Evolutionary conservation across 2,888 invertebrate species (phyloP).

Genomic region (Bellardia bayeri): DNA sequence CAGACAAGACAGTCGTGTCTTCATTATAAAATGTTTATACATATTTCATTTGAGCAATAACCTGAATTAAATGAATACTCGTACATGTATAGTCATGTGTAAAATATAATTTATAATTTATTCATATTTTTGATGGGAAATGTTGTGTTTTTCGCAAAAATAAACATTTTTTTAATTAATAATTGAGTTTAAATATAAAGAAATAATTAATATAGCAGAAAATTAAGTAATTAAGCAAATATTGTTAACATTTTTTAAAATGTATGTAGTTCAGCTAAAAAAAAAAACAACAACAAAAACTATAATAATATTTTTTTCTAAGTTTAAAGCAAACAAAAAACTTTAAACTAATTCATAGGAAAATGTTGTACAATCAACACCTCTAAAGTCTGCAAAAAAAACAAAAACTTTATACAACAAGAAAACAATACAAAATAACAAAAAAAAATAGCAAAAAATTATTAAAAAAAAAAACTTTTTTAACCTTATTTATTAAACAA

Average conservation of each 20-base stretch:
- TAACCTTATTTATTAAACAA: slow-evolving; percentile 58
- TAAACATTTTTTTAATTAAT: neutral
- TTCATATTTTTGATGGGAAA: slow-evolving; percentile 52
- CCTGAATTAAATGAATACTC: neutral
- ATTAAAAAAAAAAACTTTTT: neutral
- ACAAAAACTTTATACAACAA: slow-evolving; percentile 9
- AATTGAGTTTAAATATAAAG: neutral
- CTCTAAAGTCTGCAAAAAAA: slow-evolving; percentile 1
- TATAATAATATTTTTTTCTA: neutral
- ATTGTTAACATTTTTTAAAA: slow-evolving; percentile 20
- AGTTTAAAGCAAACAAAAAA: neutral
- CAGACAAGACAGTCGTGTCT: neutral
- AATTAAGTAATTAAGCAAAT: neutral
- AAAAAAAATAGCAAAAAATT: slow-evolving; percentile 5
- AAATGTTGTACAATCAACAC: slow-evolving; percentile 43
- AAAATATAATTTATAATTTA: slow-evolving; percentile 38
- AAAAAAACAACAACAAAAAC: slow-evolving; percentile 15
- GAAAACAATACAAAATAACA: neutral
- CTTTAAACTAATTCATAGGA: neutral
- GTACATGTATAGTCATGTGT: neutral
- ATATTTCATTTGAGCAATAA: neutral
- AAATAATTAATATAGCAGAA: slow-evolving; percentile 1
- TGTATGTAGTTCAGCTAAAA: slow-evolving; percentile 41
- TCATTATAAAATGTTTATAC: neutral
- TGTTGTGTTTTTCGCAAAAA: neutral